These are phyloP conservation scores for Bergia sp. DNA, from an alignment of 92 coral and sea anemone species.

Conservation along the genomic window DNA sequence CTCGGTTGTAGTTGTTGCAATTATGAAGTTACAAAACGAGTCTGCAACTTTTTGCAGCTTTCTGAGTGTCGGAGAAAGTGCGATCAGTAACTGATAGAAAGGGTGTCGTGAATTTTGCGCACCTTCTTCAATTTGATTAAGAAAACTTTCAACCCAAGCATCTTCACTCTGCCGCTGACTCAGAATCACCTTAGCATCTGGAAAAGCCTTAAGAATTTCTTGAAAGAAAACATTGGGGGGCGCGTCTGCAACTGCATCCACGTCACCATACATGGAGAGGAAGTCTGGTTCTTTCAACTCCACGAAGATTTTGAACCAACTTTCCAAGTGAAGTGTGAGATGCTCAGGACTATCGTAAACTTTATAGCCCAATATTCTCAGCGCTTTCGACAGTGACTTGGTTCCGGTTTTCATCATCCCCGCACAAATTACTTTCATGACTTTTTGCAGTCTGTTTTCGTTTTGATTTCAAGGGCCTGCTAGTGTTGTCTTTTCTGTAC, in stretches of 20 bases:
- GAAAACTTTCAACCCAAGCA: background rate
- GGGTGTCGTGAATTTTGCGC: background rate
- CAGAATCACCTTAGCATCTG: background rate
- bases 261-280: conserved; percentile 1
- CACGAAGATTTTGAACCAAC: background rate
- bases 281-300: background rate
- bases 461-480: too few species aligned
- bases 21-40: background rate
- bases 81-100: background rate
- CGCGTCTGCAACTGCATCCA: background rate
- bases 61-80: background rate
- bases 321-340: background rate
- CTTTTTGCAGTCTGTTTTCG: background rate
- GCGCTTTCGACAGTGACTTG: background rate
- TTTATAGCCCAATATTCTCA: background rate
- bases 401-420: conserved; percentile 1
- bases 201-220: background rate
- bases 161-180: background rate
- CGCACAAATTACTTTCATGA: conserved; percentile 1
- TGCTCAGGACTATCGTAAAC: background rate
- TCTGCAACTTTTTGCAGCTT: background rate
- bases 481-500: too few species aligned
- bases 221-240: background rate
- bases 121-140: background rate
- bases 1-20: background rate